A percentile compares a stretch with the other conserved stretches of the same genome.
Conservation (phyloP, 2,797 vertebrate genomes). For the Propithecus perrieri region DNA sequence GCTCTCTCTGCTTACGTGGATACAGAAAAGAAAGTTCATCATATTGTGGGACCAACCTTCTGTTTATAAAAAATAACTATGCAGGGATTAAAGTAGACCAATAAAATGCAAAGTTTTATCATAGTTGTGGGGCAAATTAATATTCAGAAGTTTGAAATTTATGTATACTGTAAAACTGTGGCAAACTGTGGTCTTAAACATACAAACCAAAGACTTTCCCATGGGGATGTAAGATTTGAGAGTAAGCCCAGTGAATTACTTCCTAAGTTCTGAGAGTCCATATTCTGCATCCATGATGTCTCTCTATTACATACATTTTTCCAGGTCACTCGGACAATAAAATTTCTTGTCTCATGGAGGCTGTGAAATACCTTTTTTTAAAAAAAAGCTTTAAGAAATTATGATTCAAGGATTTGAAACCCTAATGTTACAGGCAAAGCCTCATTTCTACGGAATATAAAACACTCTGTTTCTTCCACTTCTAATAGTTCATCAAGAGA, state of each 20-base stretch:
- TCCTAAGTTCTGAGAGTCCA: neutral
- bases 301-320: neutral
- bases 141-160: neutral
- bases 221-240: neutral
- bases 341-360: neutral
- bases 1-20: neutral
- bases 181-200: neutral
- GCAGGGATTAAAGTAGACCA: neutral
- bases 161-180: neutral
- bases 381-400: neutral
- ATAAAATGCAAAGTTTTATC: neutral
- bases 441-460: conserved; percentile 81
- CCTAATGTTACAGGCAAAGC: conserved; percentile 81
- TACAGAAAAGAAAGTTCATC: neutral
- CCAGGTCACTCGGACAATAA: neutral
- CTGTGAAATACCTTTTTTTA: neutral
- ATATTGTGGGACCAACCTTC: neutral
- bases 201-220: neutral
- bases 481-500: conserved; percentile 88
- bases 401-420: conserved; percentile 64
- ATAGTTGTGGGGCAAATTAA: neutral
- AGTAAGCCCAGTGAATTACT: neutral
- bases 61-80: neutral
- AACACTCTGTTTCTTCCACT: conserved; percentile 78
- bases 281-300: neutral